Percentiles rank a stretch among this genome's conserved stretches.
Conservation (phyloP, 2,797 vertebrate genomes). For the Enteromius viviparus region DNA sequence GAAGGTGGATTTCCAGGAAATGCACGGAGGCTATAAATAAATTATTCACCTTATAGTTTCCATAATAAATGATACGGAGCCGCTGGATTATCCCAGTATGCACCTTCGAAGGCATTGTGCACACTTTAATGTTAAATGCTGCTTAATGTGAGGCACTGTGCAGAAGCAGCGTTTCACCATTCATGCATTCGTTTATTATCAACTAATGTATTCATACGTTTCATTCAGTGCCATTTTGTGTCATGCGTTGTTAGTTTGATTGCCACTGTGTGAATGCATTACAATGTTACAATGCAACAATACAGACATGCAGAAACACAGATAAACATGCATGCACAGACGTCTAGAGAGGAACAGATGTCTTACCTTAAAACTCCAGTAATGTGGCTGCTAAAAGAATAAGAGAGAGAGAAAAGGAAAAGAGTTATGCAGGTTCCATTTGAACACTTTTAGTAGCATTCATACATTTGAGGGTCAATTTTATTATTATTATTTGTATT, state of each 20-base stretch:
- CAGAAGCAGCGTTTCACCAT: background rate
- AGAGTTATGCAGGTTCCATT: slow-evolving; percentile 63
- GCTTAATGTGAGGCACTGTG: background rate
- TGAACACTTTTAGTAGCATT: slow-evolving; percentile 49
- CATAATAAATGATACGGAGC: background rate
- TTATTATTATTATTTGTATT: no score
- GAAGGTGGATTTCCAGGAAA: slow-evolving; percentile 27
- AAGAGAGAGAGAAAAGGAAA: slow-evolving; percentile 56
- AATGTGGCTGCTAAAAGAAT: slow-evolving; percentile 89
- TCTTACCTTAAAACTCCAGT: slow-evolving; percentile 99
- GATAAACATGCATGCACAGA: slow-evolving; percentile 64
- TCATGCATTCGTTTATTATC: background rate
- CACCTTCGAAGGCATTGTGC: background rate
- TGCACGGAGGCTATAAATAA: background rate
- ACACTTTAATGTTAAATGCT: background rate
- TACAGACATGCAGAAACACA: slow-evolving; percentile 62
- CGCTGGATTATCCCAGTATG: background rate
- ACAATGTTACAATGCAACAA: slow-evolving; percentile 30
- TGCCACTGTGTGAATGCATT: background rate
- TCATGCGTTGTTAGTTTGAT: background rate
- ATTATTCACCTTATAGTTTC: background rate
- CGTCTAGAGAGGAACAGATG: slow-evolving; percentile 57
- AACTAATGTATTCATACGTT: background rate
- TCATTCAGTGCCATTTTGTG: background rate
- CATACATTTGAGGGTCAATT: background rate